Evolutionary conservation across 2,888 invertebrate species (phyloP), one percentile per base, ranked within the genome.

Genomic region (Ganaspis brasiliensis): DNA sequence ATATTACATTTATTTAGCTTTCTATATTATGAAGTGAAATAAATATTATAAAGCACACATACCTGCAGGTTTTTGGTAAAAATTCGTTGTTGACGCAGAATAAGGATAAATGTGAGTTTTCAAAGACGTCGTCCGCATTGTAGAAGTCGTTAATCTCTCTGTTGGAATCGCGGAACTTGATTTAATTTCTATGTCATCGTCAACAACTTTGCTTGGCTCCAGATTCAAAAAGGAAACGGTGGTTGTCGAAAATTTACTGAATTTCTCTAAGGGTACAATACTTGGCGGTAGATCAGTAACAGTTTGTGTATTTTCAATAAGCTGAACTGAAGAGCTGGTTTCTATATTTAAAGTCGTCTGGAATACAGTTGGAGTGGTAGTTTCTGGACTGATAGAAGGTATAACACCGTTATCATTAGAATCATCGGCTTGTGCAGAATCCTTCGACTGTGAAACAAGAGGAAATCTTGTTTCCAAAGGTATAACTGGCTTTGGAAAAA

Each of bases 141-240:
- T 77, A 56, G 84, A 79, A 40, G 82, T 85, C 73, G 89, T 80
- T 49, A 93, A 82, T 63, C 87, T 88, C 80, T 93, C 92, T 4
- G 93, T 93, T 24, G 92, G 92, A 5, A 91, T 92, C 52, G 87
- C 79, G 1, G 81, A 24, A 21, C 76, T 86, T 63, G 86, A 80
- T 16, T 55, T 72, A 16, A 76, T 74, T 67, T 77, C 81, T 31
- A 77, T 24, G 19, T 72, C 79, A 10, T 86, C 86, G 14, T 79
- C 59, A n/a, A 75, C 72, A 10, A 78, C 55, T 35, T 81, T 87
- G 59, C 88, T 89, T 1, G 89, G 87, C 9, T 88, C 87, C 21
- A 88, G 75, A 19, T 40, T 72, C 40, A 83, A 72, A 0, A 79
- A 75, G 1, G 83, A 35, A 0, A 71, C 75, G 16, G 75, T 79